These are phyloP conservation scores for Hestina assimilis DNA, from an alignment of 1,140 invertebrate genomes.

Conservation along the genomic window DNA sequence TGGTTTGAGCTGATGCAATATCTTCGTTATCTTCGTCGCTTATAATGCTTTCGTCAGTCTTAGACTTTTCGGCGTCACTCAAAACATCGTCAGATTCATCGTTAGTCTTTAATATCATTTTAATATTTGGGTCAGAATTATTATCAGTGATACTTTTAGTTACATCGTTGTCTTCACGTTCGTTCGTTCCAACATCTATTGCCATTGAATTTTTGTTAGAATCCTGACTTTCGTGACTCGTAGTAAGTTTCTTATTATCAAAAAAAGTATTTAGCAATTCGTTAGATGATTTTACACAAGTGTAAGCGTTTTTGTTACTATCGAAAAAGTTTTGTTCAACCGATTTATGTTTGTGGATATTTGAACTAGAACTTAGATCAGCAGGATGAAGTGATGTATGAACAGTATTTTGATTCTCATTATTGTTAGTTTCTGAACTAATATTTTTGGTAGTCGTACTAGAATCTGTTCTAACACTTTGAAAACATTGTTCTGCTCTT, in stretches of 20 bases:
- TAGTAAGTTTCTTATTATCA: not conserved
- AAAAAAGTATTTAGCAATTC: slow-evolving; percentile 47
- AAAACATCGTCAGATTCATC: not conserved
- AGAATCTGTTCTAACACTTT: slow-evolving; percentile 9
- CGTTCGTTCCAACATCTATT: not conserved
- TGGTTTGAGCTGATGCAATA: slow-evolving; percentile 51
- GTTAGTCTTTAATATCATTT: not conserved
- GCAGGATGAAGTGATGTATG: not conserved
- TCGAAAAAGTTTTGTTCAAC: not conserved
- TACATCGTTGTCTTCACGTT: not conserved
- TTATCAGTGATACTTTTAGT: not conserved
- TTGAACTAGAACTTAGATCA: not conserved
- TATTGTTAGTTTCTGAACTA: not conserved
- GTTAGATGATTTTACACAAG: slow-evolving; percentile 50
- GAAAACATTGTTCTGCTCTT: slow-evolving; percentile 25
- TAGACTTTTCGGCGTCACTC: not conserved
- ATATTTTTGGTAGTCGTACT: slow-evolving; percentile 8
- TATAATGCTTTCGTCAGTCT: slow-evolving; percentile 1
- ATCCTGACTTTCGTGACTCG: not conserved
- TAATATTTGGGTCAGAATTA: not conserved
- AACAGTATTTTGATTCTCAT: not conserved
- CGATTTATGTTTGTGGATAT: slow-evolving; percentile 1
- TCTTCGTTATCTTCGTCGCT: slow-evolving; percentile 30
- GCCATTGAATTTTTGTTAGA: not conserved
- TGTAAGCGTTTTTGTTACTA: slow-evolving; percentile 17